Base-by-base conservation (phyloP, 2,797 vertebrate genomes). In the Syngnathus acus region DNA sequence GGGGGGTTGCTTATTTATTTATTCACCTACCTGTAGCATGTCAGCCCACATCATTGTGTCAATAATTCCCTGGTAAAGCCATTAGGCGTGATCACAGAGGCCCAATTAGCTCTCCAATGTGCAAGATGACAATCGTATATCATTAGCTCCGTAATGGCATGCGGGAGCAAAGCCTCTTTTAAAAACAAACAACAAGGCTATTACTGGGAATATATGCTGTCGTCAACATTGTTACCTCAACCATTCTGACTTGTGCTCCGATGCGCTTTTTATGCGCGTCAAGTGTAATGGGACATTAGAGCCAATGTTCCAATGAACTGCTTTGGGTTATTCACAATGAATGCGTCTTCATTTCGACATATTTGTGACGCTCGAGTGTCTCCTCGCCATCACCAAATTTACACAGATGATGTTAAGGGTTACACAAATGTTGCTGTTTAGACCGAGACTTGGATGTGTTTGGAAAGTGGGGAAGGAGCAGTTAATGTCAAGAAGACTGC, bases 41-140 rank as follows among this genome's bases (percentile, higher is more conserved):
- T 88, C 82, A 48, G 82, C 85, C 84, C 78, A 84, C 82, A 88
- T 90, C 86, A 84, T 78, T 86, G 88, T 87, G 89, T 91, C 89
- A 90, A 89, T 92, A 90, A 92, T 90, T 91, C 88, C 84, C 89
- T 87, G 87, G 90, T 89, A 89, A 90, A 90, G 88, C 88, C 88
- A 89, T 91, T 90, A 91, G 88, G 72, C 79, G 72, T 78, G 83
- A 89, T 90, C 85, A 82, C 84, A 88, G 84, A 83, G 82, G 86
- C 82, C 83, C 88, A 90, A 91, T 92, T 91, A 91, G 82, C 77
- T 84, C 69, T 82, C 84, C 76, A 74, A 81, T 86, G 86, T 87
- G 76, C 80, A 86, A 79, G 72, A 89, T 87, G 87, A 88, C 87
- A 89, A 90, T 88, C 82, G 84, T 86, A 87, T 82, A 84, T 86